Evolutionary conservation across 30 jellyfish, hydroid and myxozoan species (phyloP).

Genomic region (Sanderia malayensis): DNA sequence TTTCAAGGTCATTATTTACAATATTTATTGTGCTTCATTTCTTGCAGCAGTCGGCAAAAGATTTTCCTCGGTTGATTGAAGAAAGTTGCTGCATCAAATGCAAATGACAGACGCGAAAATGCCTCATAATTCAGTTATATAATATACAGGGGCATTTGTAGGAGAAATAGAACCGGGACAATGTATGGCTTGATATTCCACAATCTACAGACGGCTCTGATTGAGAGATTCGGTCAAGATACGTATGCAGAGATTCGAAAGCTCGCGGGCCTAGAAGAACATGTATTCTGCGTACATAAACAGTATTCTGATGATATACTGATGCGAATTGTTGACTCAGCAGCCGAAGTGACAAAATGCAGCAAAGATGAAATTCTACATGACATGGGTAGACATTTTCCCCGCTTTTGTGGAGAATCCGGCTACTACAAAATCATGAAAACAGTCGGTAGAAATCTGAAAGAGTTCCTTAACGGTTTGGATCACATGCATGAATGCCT

Average conservation of each 20-base stretch:
- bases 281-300: conserved; percentile 41
- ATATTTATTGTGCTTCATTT: too few species aligned
- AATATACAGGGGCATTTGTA: not conserved
- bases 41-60: too few species aligned
- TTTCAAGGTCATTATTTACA: too few species aligned
- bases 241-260: conserved; percentile 14
- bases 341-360: conserved; percentile 37
- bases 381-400: conserved; percentile 51
- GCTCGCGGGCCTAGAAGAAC: conserved; percentile 42
- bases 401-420: conserved; percentile 50
- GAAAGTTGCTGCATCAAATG: too few species aligned
- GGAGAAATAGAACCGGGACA: not conserved
- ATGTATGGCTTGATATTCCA: conserved; percentile 58
- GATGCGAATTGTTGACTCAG: conserved; percentile 24
- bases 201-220: conserved; percentile 38
- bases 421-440: conserved; percentile 58
- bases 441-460: conserved; percentile 54
- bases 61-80: too few species aligned
- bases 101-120: too few species aligned
- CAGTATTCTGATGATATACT: conserved; percentile 24
- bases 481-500: conserved; percentile 62
- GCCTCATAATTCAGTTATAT: too few species aligned
- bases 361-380: conserved; percentile 30
- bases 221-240: conserved; percentile 45
- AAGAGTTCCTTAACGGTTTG: conserved; percentile 58